Percentiles rank a stretch among this genome's conserved stretches.
These are phyloP conservation scores for Bungarus multicinctus DNA, from an alignment of 2,113 vertebrate species.

Conservation along the genomic window DNA sequence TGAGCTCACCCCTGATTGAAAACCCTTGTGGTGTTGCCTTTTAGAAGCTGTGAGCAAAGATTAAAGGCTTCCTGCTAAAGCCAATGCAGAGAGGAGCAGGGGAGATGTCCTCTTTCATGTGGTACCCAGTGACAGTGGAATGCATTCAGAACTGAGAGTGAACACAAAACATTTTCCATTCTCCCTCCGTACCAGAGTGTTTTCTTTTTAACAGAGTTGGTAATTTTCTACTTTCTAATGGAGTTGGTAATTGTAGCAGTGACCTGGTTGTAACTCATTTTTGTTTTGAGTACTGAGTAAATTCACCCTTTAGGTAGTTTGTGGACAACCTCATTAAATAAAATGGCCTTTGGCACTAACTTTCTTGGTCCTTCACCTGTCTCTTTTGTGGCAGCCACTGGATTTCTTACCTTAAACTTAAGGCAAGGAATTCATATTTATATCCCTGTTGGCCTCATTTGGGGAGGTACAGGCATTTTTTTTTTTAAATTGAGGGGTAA, in stretches of 20 bases:
- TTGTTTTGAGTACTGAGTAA: slow-evolving; percentile 34
- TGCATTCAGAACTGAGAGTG: background rate
- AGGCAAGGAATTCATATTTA: slow-evolving; percentile 21
- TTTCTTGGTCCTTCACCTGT: background rate
- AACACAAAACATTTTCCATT: background rate
- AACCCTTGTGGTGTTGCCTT: background rate
- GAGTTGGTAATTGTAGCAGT: slow-evolving; percentile 22
- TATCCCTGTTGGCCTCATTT: slow-evolving; percentile 3
- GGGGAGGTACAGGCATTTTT: background rate
- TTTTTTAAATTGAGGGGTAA: background rate
- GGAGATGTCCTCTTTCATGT: background rate
- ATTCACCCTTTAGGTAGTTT: slow-evolving; percentile 33
- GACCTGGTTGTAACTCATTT: slow-evolving; percentile 9
- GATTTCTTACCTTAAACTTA: slow-evolving; percentile 11
- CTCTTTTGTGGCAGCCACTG: slow-evolving; percentile 21
- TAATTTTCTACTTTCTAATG: background rate
- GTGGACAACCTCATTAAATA: slow-evolving; percentile 19
- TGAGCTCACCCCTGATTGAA: background rate
- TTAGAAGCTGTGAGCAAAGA: slow-evolving; percentile 17
- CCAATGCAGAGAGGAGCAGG: background rate
- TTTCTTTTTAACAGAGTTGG: slow-evolving; percentile 18
- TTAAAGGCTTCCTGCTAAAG: slow-evolving; percentile 18
- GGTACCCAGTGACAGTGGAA: background rate
- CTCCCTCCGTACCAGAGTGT: background rate
- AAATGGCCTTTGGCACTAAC: slow-evolving; percentile 11